phyloP scores from a whole-genome alignment of 2,888 invertebrate genomes.

The Heliconius charithonia region DNA sequence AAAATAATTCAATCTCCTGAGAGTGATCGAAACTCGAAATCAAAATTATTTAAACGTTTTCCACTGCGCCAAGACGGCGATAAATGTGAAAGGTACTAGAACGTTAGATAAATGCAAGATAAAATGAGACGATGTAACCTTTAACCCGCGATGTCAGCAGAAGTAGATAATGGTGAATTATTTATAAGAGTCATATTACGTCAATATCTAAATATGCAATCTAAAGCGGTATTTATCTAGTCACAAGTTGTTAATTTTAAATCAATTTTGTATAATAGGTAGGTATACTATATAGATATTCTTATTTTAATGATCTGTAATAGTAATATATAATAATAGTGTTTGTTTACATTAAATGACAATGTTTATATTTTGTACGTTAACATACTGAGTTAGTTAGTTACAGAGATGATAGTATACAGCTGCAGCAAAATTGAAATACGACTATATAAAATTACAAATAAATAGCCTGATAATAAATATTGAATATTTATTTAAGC shows the following conservation, averaged over 20 bases:
- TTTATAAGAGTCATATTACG: not conserved
- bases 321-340: not conserved
- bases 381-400: not conserved
- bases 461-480: not conserved
- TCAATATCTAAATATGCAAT: slow-evolving; percentile 31
- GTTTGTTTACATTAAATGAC: not conserved
- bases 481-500: not conserved
- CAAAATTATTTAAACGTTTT: not conserved
- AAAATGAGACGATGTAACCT: slow-evolving; percentile 18
- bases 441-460: not conserved
- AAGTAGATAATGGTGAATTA: slow-evolving; percentile 31
- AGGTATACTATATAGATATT: not conserved
- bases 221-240: not conserved
- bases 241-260: not conserved
- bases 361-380: not conserved
- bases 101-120: slow-evolving; percentile 12
- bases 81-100: slow-evolving; percentile 8
- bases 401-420: no score
- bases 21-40: not conserved
- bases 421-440: not conserved
- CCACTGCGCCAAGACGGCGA: not conserved
- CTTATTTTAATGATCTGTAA: not conserved
- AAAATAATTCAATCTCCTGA: not conserved
- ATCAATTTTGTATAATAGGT: not conserved
- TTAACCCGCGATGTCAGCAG: slow-evolving; percentile 30